Base-by-base conservation (phyloP, 1,140 invertebrate genomes). In the Anastrepha ludens region DNA sequence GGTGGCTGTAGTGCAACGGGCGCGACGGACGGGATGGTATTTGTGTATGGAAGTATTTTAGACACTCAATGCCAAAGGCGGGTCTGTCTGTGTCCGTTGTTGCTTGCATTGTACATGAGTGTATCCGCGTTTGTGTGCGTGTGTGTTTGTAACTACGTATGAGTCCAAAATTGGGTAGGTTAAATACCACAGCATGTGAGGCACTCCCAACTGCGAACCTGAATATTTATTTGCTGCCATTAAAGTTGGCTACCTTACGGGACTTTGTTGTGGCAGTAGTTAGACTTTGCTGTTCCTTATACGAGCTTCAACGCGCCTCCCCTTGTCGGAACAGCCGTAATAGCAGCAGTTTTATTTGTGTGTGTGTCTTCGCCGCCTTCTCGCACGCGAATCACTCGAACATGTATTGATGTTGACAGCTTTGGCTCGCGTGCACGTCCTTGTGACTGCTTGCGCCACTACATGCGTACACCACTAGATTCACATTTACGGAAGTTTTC, bases 161-260 rank as follows among this genome's bases (percentile, higher is more conserved):
- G 29, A 29, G 17, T 62, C 29, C 39, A 70, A 13, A 74, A 15
- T 74, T 47, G 67, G 17, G 67, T 74, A 74, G 67, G 67, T 74
- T 74, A 74, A 74, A 44, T 74, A 47, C 15, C 67, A 44, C 67
- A 74, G 67, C 67, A 44, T 74, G 67, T 41, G 74, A 17, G n/a
- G 8, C 74, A 17, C 47, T 20, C 7, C 47, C 44, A 20, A 50
- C n/a, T 7, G 20, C 6, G 47, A 55, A 81, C 55, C 44, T 29
- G 44, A n/a, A 13, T 81, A 81, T 81, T 81, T 81, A 81, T 74
- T 74, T 74, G 44, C 17, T 44, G 67, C 39, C 67, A 47, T 44
- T 55, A 81, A 55, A 81, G 44, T 81, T 81, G 74, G 20, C n/a
- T 55, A 13, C n/a, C 74, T 55, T 81, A 47, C 50, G 47, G 11